Percentiles rank a stretch among this genome's conserved stretches.
phyloP scores from a whole-genome alignment of 2,113 vertebrate genomes.

The Upupa epops region DNA sequence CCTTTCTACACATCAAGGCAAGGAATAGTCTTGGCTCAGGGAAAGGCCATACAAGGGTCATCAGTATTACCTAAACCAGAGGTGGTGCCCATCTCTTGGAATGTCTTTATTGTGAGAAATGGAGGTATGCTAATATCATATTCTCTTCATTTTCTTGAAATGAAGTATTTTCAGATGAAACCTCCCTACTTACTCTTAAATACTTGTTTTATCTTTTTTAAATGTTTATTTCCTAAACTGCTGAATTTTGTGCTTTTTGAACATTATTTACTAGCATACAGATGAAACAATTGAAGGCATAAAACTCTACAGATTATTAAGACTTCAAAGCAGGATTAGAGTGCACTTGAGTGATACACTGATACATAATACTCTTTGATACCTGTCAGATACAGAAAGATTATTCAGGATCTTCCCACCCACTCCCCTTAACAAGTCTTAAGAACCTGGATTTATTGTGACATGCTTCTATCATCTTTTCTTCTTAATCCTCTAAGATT shows the following conservation, averaged over 20 bases:
- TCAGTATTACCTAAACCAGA: neutral
- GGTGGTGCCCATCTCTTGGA: neutral
- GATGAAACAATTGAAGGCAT: neutral
- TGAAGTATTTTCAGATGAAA: neutral
- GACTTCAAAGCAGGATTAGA: neutral
- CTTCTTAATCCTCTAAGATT: neutral
- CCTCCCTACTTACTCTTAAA: neutral
- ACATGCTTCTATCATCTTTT: neutral
- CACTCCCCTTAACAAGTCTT: neutral
- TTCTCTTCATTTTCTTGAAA: neutral
- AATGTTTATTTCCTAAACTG: neutral
- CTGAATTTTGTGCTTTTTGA: neutral
- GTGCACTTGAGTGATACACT: neutral
- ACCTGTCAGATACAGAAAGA: neutral
- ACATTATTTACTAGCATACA: neutral
- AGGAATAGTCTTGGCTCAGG: neutral
- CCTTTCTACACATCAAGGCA: neutral
- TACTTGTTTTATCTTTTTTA: neutral
- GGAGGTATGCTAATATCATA: neutral
- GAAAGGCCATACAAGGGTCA: neutral
- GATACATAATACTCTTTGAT: neutral
- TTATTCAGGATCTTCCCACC: neutral
- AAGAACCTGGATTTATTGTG: neutral
- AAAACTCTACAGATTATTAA: neutral
- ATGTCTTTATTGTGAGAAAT: neutral